Conservation (phyloP, 2,113 vertebrate genomes). For the Muntiacus reevesi region DNA sequence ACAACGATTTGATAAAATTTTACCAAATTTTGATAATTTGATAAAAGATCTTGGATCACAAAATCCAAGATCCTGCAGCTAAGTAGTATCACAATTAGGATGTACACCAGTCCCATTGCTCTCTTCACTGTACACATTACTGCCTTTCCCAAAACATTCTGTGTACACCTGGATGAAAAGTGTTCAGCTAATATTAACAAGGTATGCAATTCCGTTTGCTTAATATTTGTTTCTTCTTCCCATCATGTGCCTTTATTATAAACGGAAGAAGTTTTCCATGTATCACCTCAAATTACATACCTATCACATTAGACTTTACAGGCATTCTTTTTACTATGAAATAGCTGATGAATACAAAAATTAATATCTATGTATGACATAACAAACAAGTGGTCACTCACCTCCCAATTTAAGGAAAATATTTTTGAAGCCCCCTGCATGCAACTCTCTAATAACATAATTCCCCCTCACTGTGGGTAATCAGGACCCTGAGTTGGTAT, state of each 20-base stretch:
- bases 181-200: neutral
- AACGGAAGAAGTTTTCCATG: neutral
- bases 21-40: neutral
- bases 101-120: neutral
- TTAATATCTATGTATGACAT: neutral
- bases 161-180: neutral
- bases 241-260: neutral
- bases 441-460: neutral
- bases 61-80: neutral
- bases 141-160: neutral
- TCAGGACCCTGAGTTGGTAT: neutral
- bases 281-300: neutral
- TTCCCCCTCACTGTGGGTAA: neutral
- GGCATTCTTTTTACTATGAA: neutral
- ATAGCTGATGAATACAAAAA: slow-evolving; percentile 8
- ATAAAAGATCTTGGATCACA: neutral
- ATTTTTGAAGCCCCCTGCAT: neutral
- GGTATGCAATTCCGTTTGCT: neutral
- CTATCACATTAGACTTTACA: neutral
- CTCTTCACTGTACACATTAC: neutral
- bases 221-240: neutral
- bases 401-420: neutral
- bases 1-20: neutral
- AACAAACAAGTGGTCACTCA: neutral
- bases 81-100: neutral